Percentiles rank a stretch among this genome's conserved stretches.
phyloP scores from a whole-genome alignment of 1,140 invertebrate genomes.

The Andrena cerasifolii region DNA sequence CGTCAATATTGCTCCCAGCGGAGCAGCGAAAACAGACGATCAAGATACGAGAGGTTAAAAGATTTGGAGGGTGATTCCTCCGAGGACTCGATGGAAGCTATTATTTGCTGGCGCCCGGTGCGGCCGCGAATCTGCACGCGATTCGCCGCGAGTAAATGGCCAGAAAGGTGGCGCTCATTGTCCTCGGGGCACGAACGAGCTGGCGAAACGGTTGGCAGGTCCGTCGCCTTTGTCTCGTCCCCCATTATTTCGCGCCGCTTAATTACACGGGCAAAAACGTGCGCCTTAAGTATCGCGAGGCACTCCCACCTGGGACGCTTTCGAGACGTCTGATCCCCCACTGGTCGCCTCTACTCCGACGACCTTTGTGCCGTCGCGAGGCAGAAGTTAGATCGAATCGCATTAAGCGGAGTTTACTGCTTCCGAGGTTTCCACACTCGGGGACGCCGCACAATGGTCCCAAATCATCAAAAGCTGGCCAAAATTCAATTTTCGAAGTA shows the following conservation, averaged over 20 bases:
- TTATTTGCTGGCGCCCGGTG: neutral
- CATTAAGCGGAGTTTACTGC: slow-evolving; percentile 18
- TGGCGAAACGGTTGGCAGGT: slow-evolving; percentile 9
- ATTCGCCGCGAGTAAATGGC: slow-evolving; percentile 22
- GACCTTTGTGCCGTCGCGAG: neutral
- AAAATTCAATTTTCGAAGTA: too few species aligned
- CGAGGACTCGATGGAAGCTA: neutral
- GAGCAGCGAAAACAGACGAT: neutral
- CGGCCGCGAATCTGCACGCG: neutral
- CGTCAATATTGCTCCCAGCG: neutral
- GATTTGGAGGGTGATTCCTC: neutral
- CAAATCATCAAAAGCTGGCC: too few species aligned
- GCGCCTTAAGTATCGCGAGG: slow-evolving; percentile 9
- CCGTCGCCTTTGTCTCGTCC: slow-evolving; percentile 47
- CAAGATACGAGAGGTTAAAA: neutral
- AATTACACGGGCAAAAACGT: slow-evolving; percentile 57
- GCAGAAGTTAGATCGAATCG: slow-evolving; percentile 32
- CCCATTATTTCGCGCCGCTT: slow-evolving; percentile 54
- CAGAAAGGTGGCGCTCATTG: slow-evolving; percentile 22
- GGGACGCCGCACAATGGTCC: too few species aligned
- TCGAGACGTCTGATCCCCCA: slow-evolving; percentile 1
- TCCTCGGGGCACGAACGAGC: slow-evolving; percentile 12
- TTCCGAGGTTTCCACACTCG: neutral
- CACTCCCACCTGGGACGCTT: neutral
- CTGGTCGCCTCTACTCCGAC: neutral